These are phyloP conservation scores for Heliopora coerulea DNA, from an alignment of 92 coral and sea anemone species.

Conservation along the genomic window DNA sequence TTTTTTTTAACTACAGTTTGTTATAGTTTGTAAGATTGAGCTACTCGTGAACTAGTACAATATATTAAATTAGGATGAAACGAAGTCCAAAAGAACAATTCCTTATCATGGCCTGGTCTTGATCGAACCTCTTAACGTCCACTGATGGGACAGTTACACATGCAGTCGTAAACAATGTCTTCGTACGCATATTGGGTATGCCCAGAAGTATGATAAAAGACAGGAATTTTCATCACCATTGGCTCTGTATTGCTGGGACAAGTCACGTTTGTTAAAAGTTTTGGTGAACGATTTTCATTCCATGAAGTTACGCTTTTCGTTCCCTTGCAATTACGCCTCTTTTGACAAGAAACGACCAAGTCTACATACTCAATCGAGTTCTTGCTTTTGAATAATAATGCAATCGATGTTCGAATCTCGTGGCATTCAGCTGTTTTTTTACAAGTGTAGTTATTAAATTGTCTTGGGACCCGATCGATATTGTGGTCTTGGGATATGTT, in stretches of 20 bases:
- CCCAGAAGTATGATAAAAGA: not conserved
- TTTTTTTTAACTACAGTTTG: no score
- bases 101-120: no score
- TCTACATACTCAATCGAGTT: not conserved
- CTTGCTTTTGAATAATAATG: not conserved
- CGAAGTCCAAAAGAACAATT: no score
- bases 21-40: no score
- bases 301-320: not conserved
- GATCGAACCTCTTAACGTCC: no score
- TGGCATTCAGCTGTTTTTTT: not conserved
- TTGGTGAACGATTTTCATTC: not conserved
- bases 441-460: not conserved
- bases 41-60: no score
- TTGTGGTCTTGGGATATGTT: no score
- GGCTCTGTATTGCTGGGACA: not conserved
- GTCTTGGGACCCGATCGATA: not conserved
- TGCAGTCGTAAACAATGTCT: not conserved
- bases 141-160: not conserved
- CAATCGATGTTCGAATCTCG: not conserved
- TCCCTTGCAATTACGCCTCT: not conserved
- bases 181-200: not conserved
- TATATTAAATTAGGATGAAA: no score
- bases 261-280: not conserved
- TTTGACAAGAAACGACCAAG: not conserved
- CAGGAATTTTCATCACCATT: not conserved